Evolutionary conservation across 2,888 invertebrate genomes (phyloP).

Genomic region (Diarsia brunnea): DNA sequence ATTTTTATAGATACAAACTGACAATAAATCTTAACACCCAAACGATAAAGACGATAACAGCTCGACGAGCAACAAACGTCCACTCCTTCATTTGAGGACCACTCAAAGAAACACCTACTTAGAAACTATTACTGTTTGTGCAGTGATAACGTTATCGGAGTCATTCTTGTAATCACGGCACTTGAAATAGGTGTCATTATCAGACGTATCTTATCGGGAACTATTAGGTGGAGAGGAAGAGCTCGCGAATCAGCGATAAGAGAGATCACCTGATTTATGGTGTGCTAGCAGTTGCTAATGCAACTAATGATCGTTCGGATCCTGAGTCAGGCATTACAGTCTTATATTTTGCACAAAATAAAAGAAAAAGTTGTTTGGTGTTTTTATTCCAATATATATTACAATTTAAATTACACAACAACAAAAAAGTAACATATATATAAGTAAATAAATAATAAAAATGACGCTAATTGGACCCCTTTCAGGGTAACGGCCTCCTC

Average conservation of each 20-base stretch:
- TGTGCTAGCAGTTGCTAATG: background rate
- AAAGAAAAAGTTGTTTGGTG: no score
- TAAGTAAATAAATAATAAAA: no score
- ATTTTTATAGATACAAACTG: background rate
- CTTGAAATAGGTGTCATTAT: conserved; percentile 34
- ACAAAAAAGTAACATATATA: no score
- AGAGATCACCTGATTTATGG: conserved; percentile 11
- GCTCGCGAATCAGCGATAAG: conserved; percentile 9
- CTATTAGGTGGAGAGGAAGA: conserved; percentile 28
- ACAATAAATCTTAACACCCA: background rate
- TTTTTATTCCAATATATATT: no score
- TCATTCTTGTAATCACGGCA: conserved; percentile 37
- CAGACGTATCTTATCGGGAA: conserved; percentile 29
- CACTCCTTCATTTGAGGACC: background rate
- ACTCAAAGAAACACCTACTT: conserved; percentile 4
- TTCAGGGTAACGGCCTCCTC: no score
- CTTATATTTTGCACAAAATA: background rate
- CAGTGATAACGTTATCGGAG: conserved; percentile 28
- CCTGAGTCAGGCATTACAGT: background rate
- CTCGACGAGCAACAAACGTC: background rate
- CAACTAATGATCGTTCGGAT: background rate
- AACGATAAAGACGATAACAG: background rate
- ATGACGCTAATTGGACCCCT: no score
- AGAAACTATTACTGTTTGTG: background rate
- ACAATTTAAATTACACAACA: no score